Conservation (phyloP, 2,888 invertebrate genomes). For the Erebia palarica region DNA sequence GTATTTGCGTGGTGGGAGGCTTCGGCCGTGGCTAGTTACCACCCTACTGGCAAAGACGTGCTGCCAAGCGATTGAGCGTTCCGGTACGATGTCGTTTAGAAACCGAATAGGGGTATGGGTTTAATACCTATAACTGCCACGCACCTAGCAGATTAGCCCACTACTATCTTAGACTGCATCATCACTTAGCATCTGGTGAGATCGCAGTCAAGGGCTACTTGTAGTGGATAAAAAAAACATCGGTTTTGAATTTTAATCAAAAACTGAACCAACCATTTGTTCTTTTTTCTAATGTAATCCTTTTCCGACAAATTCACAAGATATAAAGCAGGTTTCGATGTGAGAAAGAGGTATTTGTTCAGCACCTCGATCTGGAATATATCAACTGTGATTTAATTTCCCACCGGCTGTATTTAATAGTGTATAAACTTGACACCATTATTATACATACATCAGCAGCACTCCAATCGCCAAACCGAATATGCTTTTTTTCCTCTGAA, state of each 20-base stretch:
- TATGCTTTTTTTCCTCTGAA: slow-evolving; percentile 94
- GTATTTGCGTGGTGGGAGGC: no score
- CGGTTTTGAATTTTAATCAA: background rate
- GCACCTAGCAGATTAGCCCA: no score
- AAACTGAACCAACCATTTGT: slow-evolving; percentile 91
- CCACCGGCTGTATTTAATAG: background rate
- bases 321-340: slow-evolving; percentile 98
- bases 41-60: no score
- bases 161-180: no score
- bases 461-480: slow-evolving; percentile 97
- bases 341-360: slow-evolving; percentile 97
- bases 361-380: slow-evolving; percentile 93
- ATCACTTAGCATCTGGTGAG: no score
- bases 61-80: no score
- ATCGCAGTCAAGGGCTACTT: no score
- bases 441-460: slow-evolving; percentile 90
- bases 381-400: background rate
- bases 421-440: background rate
- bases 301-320: slow-evolving; percentile 98
- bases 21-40: no score
- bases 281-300: slow-evolving; percentile 99
- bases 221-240: no score
- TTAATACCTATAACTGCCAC: no score
- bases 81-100: no score
- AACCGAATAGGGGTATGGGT: no score